Base-by-base conservation (phyloP, 2,113 vertebrate species). In the Pavo muticus region DNA sequence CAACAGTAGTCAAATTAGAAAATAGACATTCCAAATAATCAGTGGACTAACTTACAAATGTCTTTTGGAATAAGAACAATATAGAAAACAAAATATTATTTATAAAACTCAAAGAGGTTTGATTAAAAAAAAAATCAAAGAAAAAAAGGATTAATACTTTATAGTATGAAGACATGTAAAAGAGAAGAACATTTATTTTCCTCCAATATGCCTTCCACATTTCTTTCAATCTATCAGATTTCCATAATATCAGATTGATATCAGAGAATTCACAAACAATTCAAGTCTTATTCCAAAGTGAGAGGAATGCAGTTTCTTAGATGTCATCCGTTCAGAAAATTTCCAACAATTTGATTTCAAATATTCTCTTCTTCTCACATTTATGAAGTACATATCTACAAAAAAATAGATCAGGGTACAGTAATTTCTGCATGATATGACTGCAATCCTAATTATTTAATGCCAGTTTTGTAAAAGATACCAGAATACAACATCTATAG, bases 391-490 rank as follows among this genome's bases (percentile, higher is more conserved):
- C 30, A 2, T 27, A 37, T 16, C 54, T 80, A 48, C 9, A 73
- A 83, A 95, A 83, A 95, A 88, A 30, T 5, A 63, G 24, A 63
- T 27, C 21, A 63, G 6, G 60, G 6, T 27, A 42, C 14, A 48
- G 1, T 27, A 77, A 47, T 5, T 54, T 87, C 40, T 54, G 6
- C 37, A 35, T 72, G 29, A 56, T 45, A 78, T 89, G 16, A 64
- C 18, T 56, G 80, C 44, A 75, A 47, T 72, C 3, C 3, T 8
- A n/a, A n/a, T 60, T 64, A 20, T 84, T 65, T 48, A n/a, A 40
- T 0, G 0, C 20, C 15, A 24, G 0, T 67, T 87, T 78, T 87
- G 15, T 21, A 54, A 30, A 75, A 71, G 29, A 73, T 18, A 48
- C 9, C 7, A 85, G 19, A 87, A 50, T 15, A 65, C 16, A 92